Evolutionary conservation across 1,140 invertebrate species (phyloP).

Genomic region (Drosophila tropicalis): DNA sequence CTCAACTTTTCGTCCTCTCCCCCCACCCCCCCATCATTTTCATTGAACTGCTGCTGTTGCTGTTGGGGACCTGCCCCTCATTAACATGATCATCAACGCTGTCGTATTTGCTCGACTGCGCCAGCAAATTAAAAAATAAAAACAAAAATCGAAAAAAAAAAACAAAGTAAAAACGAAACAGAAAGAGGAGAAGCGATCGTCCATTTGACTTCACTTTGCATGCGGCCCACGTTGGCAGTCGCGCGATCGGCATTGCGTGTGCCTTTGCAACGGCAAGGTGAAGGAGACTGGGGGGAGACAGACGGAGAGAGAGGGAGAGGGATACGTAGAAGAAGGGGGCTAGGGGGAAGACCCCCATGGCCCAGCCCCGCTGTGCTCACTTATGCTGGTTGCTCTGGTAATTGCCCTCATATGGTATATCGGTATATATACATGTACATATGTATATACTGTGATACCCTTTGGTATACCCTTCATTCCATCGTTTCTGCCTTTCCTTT

Average conservation of each 20-base stretch:
- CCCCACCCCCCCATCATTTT: neutral
- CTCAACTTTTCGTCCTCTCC: neutral
- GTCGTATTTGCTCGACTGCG: conserved; percentile 75
- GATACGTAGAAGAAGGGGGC: neutral
- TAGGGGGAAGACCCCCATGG: neutral
- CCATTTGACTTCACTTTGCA: conserved; percentile 48
- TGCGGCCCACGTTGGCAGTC: conserved; percentile 55
- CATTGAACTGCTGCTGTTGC: neutral
- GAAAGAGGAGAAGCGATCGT: neutral
- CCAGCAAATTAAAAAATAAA: conserved; percentile 69
- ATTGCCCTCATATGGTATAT: conserved; percentile 30
- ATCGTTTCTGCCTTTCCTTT: no score
- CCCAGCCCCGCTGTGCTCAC: conserved; percentile 49
- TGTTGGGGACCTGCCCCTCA: conserved; percentile 61
- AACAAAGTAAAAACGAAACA: conserved; percentile 13
- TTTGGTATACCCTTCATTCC: neutral
- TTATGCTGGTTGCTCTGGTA: conserved; percentile 71
- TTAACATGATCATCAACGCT: conserved; percentile 81
- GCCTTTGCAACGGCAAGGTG: conserved; percentile 4
- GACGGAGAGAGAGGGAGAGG: no score
- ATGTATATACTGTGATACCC: neutral
- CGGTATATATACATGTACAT: no score
- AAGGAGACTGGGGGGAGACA: neutral
- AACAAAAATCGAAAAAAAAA: conserved; percentile 28
- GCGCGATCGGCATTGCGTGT: conserved; percentile 42